A percentile compares a stretch with the other conserved stretches of the same genome.
phyloP scores from a whole-genome alignment of 2,113 vertebrate species.

The Bambusicola thoracicus region DNA sequence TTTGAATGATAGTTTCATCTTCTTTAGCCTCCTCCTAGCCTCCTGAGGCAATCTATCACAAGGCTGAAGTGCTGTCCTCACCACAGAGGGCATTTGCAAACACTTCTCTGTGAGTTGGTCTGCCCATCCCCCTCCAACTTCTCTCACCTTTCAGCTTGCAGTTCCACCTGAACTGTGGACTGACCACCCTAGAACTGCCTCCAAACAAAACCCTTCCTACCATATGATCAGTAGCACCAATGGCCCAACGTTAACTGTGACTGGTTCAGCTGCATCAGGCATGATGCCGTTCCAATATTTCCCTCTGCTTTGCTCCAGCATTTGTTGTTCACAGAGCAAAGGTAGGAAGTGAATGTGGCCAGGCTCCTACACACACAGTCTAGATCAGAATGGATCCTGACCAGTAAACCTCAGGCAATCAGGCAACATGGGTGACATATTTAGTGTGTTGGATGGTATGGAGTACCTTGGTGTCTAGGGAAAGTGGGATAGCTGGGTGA shows the following conservation, averaged over 20 bases:
- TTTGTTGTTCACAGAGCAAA: not conserved
- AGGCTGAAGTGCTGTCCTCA: not conserved
- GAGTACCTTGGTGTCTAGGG: not conserved
- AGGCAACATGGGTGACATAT: not conserved
- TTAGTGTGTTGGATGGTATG: not conserved
- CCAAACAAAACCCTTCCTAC: not conserved
- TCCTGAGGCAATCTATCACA: not conserved
- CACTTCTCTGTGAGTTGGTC: not conserved
- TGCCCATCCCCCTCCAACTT: not conserved
- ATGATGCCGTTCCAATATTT: not conserved
- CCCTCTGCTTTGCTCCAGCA: not conserved
- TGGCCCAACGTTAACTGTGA: not conserved
- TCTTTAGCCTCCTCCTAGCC: not conserved
- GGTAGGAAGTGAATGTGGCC: not conserved
- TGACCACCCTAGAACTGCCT: not conserved
- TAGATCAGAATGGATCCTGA: not conserved
- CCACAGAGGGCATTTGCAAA: not conserved
- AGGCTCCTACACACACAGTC: fast-evolving
- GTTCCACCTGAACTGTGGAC: not conserved
- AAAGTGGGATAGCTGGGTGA: not conserved
- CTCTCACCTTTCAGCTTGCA: not conserved
- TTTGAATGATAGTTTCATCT: not conserved
- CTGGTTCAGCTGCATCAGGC: not conserved
- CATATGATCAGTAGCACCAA: not conserved
- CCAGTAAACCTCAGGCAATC: not conserved